Evolutionary conservation across 1,140 invertebrate genomes (phyloP).

Genomic region (Drosophila kanapiae): DNA sequence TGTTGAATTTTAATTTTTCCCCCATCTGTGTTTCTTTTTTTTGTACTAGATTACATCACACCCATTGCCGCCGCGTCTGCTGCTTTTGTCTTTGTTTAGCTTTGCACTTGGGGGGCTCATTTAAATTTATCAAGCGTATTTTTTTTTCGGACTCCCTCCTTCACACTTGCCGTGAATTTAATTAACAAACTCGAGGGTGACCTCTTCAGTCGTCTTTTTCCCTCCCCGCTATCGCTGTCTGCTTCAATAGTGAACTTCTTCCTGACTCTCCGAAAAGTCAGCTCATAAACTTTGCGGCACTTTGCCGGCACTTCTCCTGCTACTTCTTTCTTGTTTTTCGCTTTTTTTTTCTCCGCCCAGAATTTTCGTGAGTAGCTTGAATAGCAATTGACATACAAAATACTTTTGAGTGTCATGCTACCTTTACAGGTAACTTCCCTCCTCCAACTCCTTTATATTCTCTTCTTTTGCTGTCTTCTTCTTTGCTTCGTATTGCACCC

Average conservation of each 20-base stretch:
- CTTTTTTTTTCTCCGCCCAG: not conserved
- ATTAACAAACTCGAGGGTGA: constrained; percentile 61
- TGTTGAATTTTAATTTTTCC: constrained; percentile 6
- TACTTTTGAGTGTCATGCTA: constrained; percentile 62
- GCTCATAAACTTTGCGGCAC: constrained; percentile 58
- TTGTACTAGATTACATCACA: constrained; percentile 39
- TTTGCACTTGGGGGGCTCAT: constrained; percentile 36
- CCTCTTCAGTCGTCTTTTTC: constrained; percentile 12
- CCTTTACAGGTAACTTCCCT: constrained; percentile 38
- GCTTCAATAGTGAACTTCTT: constrained; percentile 38
- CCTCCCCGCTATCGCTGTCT: not conserved
- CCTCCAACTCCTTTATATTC: constrained; percentile 4
- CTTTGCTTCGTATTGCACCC: constrained; percentile 38
- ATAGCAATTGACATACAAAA: constrained; percentile 71
- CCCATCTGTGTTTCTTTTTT: constrained; percentile 2
- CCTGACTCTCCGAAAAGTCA: constrained; percentile 37
- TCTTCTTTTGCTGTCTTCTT: not conserved
- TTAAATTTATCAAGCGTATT: constrained; percentile 58
- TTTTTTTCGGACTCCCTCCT: constrained; percentile 22
- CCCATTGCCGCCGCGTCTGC: not conserved
- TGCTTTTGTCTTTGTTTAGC: constrained; percentile 24
- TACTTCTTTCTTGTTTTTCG: not conserved
- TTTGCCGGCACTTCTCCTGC: constrained; percentile 40
- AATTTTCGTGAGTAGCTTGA: constrained; percentile 59
- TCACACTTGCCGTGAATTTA: constrained; percentile 60